Percentiles rank a stretch among this genome's conserved stretches.
Conservation (phyloP, 2,888 invertebrate species). For the Sisyra terminalis region DNA sequence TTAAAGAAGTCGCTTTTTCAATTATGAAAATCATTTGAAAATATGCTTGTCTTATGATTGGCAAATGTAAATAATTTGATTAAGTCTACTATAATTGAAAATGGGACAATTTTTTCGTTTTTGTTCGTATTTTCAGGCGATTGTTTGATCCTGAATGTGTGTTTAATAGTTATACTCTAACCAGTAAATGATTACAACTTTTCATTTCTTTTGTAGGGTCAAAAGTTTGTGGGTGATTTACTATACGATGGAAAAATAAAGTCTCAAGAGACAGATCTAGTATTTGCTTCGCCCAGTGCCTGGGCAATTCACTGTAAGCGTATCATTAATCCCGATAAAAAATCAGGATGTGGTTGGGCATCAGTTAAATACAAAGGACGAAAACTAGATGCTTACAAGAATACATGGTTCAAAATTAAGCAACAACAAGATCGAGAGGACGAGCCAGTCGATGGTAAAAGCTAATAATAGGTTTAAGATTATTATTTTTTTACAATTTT, state of each 20-base stretch:
- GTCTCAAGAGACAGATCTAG: constrained; percentile 73
- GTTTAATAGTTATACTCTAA: not conserved
- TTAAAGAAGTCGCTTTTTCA: too few relatives aligned
- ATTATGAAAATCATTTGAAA: too few relatives aligned
- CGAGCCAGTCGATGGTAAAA: constrained; percentile 13
- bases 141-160: too few relatives aligned
- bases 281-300: constrained; percentile 79
- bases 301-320: constrained; percentile 89
- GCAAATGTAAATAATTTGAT: too few relatives aligned
- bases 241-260: constrained; percentile 75
- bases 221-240: constrained; percentile 77
- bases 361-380: constrained; percentile 77
- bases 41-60: too few relatives aligned
- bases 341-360: constrained; percentile 88
- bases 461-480: constrained; percentile 22
- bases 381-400: constrained; percentile 78
- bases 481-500: constrained; percentile 14
- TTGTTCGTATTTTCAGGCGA: too few relatives aligned
- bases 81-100: too few relatives aligned
- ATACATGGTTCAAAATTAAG: constrained; percentile 59
- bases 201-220: constrained; percentile 41
- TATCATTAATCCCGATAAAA: constrained; percentile 79
- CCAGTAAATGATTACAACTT: not conserved
- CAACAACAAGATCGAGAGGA: constrained; percentile 24
- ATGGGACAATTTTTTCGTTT: too few relatives aligned